phyloP scores from a whole-genome alignment of 2,113 vertebrate genomes.

The Rhynchomys soricoides region DNA sequence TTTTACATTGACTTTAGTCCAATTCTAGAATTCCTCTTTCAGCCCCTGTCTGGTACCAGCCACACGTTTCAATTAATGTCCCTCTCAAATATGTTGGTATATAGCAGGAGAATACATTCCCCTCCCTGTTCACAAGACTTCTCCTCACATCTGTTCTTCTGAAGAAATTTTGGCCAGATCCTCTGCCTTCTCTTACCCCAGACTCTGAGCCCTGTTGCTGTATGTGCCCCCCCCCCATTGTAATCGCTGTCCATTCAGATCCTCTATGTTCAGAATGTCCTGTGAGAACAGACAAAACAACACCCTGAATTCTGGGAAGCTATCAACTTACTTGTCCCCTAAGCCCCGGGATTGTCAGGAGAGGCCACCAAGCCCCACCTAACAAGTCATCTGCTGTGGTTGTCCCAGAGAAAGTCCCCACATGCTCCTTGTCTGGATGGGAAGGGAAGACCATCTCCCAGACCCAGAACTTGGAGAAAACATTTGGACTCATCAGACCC shows the following conservation, averaged over 20 bases:
- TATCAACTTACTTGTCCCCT: not conserved
- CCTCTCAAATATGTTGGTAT: conserved; percentile 32
- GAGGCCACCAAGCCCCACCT: not conserved
- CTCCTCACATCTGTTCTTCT: not conserved
- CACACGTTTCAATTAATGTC: conserved; percentile 1
- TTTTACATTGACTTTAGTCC: not conserved
- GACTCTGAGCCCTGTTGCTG: not conserved
- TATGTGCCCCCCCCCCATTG: not conserved
- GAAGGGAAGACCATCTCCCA: not conserved
- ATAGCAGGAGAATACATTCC: not conserved
- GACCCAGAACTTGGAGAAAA: not conserved
- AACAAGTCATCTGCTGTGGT: not conserved
- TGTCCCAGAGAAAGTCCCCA: not conserved
- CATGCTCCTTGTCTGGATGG: not conserved
- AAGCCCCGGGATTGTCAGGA: not conserved
- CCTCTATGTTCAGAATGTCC: not conserved
- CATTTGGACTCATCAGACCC: not conserved
- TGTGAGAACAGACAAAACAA: not conserved
- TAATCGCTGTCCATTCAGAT: not conserved
- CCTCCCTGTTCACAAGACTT: not conserved
- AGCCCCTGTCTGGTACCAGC: not conserved
- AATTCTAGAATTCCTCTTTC: conserved; percentile 14
- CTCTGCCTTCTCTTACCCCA: not conserved
- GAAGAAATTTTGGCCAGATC: not conserved
- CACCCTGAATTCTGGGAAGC: not conserved